Conservation (phyloP, 2,113 vertebrate genomes). For the Columba livia region DNA sequence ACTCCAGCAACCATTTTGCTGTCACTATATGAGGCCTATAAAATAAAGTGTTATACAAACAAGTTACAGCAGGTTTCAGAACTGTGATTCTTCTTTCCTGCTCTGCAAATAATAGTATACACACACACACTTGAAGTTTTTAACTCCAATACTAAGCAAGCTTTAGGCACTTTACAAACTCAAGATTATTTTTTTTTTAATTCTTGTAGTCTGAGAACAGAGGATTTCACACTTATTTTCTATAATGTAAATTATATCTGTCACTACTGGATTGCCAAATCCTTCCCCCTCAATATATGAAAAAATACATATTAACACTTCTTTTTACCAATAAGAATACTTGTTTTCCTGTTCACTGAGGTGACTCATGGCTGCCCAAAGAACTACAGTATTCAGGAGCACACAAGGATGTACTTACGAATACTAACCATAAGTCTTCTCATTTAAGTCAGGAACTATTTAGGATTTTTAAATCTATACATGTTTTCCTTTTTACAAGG, state of each 20-base stretch:
- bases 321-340: neutral
- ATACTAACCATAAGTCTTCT: neutral
- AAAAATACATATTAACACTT: neutral
- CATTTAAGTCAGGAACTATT: neutral
- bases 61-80: neutral
- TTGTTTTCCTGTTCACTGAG: neutral
- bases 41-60: neutral
- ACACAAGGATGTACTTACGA: fast-evolving
- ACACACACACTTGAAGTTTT: neutral
- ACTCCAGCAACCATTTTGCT: slow-evolving; percentile 90
- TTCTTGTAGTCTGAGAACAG: neutral
- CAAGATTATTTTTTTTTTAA: neutral
- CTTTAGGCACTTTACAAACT: neutral
- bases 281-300: neutral
- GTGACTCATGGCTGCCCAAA: neutral
- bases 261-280: neutral
- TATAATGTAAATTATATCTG: neutral
- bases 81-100: neutral
- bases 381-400: neutral
- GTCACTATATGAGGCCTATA: slow-evolving; percentile 89
- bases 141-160: neutral
- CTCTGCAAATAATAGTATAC: neutral
- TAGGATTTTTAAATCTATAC: neutral
- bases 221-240: neutral
- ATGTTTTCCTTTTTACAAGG: neutral